These are phyloP conservation scores for Andrena trimmerana DNA, from an alignment of 2,888 invertebrate species.

Conservation along the genomic window DNA sequence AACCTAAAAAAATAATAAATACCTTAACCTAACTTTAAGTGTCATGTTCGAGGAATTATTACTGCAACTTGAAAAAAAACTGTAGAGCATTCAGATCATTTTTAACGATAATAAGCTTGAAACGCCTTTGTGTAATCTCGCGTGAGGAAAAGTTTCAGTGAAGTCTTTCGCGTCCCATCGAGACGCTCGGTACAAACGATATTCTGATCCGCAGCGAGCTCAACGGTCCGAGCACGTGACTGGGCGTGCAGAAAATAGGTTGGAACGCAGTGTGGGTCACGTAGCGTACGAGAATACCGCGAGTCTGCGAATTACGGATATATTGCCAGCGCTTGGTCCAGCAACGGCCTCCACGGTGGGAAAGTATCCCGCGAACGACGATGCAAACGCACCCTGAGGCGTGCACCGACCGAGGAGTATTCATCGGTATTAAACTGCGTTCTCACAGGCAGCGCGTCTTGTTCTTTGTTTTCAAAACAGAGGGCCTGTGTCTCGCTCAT, in stretches of 20 bases:
- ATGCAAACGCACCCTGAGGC: constrained; percentile 54
- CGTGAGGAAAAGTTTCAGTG: not conserved
- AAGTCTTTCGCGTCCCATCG: not conserved
- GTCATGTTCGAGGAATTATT: too few relatives aligned
- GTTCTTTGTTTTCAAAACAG: constrained; percentile 54
- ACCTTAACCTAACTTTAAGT: too few relatives aligned
- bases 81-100: too few relatives aligned
- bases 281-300: constrained; percentile 14
- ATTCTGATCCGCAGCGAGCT: not conserved
- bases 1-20: too few relatives aligned
- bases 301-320: constrained; percentile 22
- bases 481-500: constrained; percentile 9
- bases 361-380: constrained; percentile 49
- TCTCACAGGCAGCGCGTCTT: constrained; percentile 55
- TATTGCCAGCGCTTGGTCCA: constrained; percentile 19
- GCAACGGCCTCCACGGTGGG: constrained; percentile 50
- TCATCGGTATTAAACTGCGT: constrained; percentile 51
- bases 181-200: not conserved
- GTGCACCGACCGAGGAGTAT: constrained; percentile 42
- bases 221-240: not conserved
- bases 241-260: constrained; percentile 13
- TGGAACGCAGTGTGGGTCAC: constrained; percentile 15
- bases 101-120: too few relatives aligned
- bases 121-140: too few relatives aligned
- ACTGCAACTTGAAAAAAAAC: too few relatives aligned